These are phyloP conservation scores for Cotesia vestalis DNA, from an alignment of 1,140 invertebrate species.

Conservation along the genomic window DNA sequence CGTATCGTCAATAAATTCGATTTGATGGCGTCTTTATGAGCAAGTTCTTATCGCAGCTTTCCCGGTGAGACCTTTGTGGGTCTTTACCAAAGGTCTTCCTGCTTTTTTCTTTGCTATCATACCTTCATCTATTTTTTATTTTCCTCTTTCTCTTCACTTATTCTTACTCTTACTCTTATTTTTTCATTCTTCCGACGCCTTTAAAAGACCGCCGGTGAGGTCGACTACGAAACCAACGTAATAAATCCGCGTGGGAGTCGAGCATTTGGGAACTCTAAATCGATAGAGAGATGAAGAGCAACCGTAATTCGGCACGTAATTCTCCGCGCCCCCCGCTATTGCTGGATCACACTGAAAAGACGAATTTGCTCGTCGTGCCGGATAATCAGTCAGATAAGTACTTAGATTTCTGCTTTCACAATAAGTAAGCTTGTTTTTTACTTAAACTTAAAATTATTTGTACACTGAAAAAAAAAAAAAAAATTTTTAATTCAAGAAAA, in stretches of 20 bases:
- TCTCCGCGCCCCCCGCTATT: not conserved
- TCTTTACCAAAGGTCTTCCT: not conserved
- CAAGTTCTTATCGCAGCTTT: slow-evolving; percentile 23
- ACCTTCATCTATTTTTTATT: too few relatives aligned
- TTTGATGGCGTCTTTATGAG: slow-evolving; percentile 26
- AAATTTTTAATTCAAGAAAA: too few relatives aligned
- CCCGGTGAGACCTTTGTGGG: not conserved
- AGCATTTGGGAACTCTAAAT: slow-evolving; percentile 6
- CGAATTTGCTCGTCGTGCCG: slow-evolving; percentile 5
- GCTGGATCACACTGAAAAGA: not conserved
- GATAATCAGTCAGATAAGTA: slow-evolving; percentile 2
- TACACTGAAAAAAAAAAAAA: too few relatives aligned
- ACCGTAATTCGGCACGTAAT: slow-evolving; percentile 11
- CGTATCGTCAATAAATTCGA: slow-evolving; percentile 22
- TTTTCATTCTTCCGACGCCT: not conserved
- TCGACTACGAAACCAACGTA: not conserved
- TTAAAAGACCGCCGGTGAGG: not conserved
- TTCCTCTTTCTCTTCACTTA: not conserved
- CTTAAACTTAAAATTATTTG: too few relatives aligned
- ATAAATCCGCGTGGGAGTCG: slow-evolving; percentile 14
- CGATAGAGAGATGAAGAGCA: slow-evolving; percentile 2
- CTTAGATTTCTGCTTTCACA: not conserved
- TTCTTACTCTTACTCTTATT: not conserved
- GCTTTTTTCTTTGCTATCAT: too few relatives aligned
- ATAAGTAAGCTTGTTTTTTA: too few relatives aligned